phyloP scores from a whole-genome alignment of 2,888 invertebrate genomes.

The Argyra leucocephala region DNA sequence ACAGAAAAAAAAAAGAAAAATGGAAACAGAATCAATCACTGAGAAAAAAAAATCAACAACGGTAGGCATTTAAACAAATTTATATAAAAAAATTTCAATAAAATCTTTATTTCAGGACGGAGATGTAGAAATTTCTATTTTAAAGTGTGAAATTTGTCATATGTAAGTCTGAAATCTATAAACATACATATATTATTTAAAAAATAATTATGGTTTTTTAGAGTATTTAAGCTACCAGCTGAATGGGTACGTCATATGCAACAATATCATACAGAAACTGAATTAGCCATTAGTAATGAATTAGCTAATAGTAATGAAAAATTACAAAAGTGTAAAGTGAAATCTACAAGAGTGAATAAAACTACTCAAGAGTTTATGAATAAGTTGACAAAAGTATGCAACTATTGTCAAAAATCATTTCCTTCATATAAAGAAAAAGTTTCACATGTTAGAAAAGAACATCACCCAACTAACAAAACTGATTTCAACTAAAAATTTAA shows the following conservation, averaged over 20 bases:
- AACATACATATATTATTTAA: background rate
- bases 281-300: slow-evolving; percentile 53
- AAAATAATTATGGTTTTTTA: slow-evolving; percentile 20
- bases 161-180: slow-evolving; percentile 44
- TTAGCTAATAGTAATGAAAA: slow-evolving; percentile 51
- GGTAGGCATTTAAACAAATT: slow-evolving; percentile 37
- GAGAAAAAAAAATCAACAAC: slow-evolving; percentile 24
- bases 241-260: slow-evolving; percentile 84
- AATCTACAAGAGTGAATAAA: slow-evolving; percentile 55
- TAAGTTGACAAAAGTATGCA: slow-evolving; percentile 28
- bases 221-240: slow-evolving; percentile 63
- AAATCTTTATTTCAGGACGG: slow-evolving; percentile 20
- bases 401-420: background rate
- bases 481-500: no score
- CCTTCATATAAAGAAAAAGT: background rate
- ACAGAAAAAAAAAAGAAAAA: slow-evolving; percentile 71
- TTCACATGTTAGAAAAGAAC: background rate
- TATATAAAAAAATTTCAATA: slow-evolving; percentile 49
- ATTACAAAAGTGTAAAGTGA: no score
- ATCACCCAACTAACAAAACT: background rate
- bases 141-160: slow-evolving; percentile 69
- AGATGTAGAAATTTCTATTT: slow-evolving; percentile 51
- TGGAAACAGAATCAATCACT: slow-evolving; percentile 48
- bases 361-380: slow-evolving; percentile 50
- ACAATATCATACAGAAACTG: slow-evolving; percentile 69